Evolutionary conservation across 2,888 invertebrate species (phyloP).

Genomic region (Scaptomyza parva): DNA sequence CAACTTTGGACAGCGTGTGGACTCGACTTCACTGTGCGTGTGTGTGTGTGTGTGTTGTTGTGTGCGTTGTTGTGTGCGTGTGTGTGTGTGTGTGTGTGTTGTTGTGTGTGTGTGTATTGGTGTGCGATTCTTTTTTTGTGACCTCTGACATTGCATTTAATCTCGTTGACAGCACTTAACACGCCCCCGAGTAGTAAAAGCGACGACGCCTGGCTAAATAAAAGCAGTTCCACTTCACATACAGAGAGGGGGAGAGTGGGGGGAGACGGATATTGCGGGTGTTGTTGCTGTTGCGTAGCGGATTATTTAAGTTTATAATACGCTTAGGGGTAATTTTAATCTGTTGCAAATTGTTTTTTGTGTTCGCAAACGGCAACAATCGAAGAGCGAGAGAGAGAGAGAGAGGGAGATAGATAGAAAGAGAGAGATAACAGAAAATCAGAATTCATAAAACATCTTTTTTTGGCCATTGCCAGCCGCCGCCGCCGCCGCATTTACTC

Average conservation of each 20-base stretch:
- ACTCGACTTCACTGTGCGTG: conserved; percentile 14
- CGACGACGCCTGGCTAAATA: conserved; percentile 40
- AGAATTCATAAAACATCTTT: conserved; percentile 57
- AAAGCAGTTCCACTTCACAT: conserved; percentile 48
- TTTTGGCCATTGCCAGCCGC: conserved; percentile 38
- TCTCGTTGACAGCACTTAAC: conserved; percentile 81
- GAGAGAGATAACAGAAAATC: conserved; percentile 24
- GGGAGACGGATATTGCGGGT: background rate
- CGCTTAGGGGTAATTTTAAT: conserved; percentile 84
- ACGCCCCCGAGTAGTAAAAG: conserved; percentile 72
- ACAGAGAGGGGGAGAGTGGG: background rate
- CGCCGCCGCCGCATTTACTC: too few species aligned
- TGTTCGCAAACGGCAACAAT: conserved; percentile 17
- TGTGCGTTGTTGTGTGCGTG: conserved; percentile 25
- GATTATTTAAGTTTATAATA: conserved; percentile 82
- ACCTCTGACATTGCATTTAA: conserved; percentile 82
- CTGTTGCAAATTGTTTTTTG: conserved; percentile 84
- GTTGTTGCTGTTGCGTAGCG: conserved; percentile 45
- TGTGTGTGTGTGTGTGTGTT: conserved; percentile 30
- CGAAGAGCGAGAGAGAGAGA: conserved; percentile 6
- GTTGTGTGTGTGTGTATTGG: conserved; percentile 24
- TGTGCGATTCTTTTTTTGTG: conserved; percentile 49
- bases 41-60: conserved; percentile 26
- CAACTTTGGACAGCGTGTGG: conserved; percentile 61
- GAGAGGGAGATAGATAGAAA: background rate